Evolutionary conservation across 2,797 vertebrate species (phyloP).

Genomic region (Atherinosoma microstoma): DNA sequence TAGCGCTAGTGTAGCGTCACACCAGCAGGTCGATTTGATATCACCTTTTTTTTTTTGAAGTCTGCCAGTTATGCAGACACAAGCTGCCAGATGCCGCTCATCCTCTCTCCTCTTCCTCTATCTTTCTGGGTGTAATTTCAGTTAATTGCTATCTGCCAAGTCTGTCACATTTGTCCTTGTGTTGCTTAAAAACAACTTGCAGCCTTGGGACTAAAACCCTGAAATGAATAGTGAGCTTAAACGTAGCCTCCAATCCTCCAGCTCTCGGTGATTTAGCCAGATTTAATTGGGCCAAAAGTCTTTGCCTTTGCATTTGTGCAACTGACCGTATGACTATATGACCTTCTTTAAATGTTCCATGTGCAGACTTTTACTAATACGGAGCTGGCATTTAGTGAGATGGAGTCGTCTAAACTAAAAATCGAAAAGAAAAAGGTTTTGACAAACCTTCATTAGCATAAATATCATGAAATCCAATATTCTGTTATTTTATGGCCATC

Average conservation of each 20-base stretch:
- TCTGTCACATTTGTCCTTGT: constrained; percentile 46
- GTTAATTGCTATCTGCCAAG: constrained; percentile 48
- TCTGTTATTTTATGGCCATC: not conserved
- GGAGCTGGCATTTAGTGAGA: constrained; percentile 55
- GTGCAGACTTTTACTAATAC: constrained; percentile 20
- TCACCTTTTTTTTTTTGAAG: constrained; percentile 13
- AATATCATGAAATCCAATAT: constrained; percentile 32
- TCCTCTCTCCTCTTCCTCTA: constrained; percentile 31
- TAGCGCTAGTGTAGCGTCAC: constrained; percentile 1
- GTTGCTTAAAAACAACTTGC: constrained; percentile 28
- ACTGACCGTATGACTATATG: constrained; percentile 35
- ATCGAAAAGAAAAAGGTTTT: constrained; percentile 42
- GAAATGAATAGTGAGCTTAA: constrained; percentile 33
- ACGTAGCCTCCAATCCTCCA: not conserved
- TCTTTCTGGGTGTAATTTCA: constrained; percentile 53
- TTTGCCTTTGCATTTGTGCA: constrained; percentile 26
- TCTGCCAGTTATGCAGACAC: constrained; percentile 37
- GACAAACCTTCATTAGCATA: constrained; percentile 35
- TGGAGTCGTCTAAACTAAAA: constrained; percentile 36
- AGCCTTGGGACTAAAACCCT: constrained; percentile 30
- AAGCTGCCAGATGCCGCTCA: constrained; percentile 39
- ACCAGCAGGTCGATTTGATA: constrained; percentile 37
- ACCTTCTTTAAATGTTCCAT: constrained; percentile 46
- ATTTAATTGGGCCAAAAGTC: constrained; percentile 46
- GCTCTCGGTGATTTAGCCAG: constrained; percentile 27